Percentiles rank a stretch among this genome's conserved stretches.
Conservation (phyloP, 2,113 vertebrate species). For the Lucifuga dentata region DNA sequence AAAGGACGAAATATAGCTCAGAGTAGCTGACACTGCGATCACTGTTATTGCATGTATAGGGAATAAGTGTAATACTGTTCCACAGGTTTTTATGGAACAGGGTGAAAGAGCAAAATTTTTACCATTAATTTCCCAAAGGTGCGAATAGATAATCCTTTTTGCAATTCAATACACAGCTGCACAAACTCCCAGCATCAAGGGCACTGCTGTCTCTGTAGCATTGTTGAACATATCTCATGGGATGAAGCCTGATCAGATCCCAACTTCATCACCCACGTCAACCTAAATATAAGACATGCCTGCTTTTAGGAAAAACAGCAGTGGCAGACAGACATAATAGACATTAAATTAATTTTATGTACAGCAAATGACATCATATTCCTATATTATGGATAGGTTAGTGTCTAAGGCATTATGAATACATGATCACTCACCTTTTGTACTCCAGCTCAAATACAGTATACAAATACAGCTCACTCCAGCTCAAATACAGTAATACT, state of each 20-base stretch:
- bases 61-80: slow-evolving; percentile 8
- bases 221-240: too few species aligned
- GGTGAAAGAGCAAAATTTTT: background rate
- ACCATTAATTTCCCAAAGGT: slow-evolving; percentile 7
- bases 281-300: background rate
- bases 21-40: slow-evolving; percentile 39
- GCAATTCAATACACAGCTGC: background rate
- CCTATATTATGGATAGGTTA: background rate
- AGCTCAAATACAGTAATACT: too few species aligned
- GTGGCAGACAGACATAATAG: too few species aligned
- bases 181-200: background rate
- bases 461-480: too few species aligned
- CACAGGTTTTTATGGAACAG: slow-evolving; percentile 1
- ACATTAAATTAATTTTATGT: slow-evolving; percentile 1
- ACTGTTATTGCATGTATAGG: slow-evolving; percentile 21
- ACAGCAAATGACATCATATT: background rate
- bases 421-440: too few species aligned
- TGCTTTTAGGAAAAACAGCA: background rate
- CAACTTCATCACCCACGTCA: too few species aligned
- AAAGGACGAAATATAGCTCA: slow-evolving; percentile 46
- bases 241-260: too few species aligned
- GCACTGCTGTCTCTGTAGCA: background rate
- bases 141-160: slow-evolving; percentile 13
- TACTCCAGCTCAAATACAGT: slow-evolving; percentile 27
- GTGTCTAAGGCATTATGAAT: background rate